Percentiles rank a stretch among this genome's conserved stretches.
Conservation (phyloP, 2,113 vertebrate species). For the Empidonax traillii region DNA sequence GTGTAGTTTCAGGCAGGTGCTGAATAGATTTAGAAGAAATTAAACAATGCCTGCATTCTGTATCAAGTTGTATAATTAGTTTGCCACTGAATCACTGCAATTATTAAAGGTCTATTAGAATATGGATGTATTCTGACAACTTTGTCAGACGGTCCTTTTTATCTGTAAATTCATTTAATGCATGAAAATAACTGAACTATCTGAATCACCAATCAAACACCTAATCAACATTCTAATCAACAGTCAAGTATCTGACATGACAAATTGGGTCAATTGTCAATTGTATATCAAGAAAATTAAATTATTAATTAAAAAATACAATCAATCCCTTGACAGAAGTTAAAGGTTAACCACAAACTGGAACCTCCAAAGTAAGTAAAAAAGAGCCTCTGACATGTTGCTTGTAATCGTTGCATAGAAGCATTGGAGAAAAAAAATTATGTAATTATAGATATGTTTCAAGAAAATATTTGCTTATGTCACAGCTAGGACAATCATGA, state of each 20-base stretch:
- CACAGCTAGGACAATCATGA: neutral
- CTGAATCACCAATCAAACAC: neutral
- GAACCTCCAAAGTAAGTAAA: neutral
- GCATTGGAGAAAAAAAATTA: neutral
- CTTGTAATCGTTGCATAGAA: neutral
- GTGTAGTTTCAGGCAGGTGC: neutral
- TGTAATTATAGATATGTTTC: neutral
- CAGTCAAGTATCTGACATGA: neutral
- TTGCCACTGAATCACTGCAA: neutral
- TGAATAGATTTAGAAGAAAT: neutral
- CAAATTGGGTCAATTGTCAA: slow-evolving; percentile 1
- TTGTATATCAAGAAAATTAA: neutral
- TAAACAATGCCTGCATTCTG: neutral
- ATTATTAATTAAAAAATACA: neutral
- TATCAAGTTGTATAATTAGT: neutral
- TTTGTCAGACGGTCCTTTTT: neutral
- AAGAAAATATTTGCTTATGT: neutral
- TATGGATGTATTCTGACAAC: neutral
- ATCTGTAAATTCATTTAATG: neutral
- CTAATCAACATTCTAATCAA: slow-evolving; percentile 1
- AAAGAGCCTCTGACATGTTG: neutral
- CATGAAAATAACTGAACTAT: neutral
- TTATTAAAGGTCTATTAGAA: neutral
- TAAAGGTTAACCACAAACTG: neutral
- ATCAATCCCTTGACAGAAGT: neutral